Evolutionary conservation across 1,140 invertebrate genomes (phyloP).

Genomic region (Musca domestica): DNA sequence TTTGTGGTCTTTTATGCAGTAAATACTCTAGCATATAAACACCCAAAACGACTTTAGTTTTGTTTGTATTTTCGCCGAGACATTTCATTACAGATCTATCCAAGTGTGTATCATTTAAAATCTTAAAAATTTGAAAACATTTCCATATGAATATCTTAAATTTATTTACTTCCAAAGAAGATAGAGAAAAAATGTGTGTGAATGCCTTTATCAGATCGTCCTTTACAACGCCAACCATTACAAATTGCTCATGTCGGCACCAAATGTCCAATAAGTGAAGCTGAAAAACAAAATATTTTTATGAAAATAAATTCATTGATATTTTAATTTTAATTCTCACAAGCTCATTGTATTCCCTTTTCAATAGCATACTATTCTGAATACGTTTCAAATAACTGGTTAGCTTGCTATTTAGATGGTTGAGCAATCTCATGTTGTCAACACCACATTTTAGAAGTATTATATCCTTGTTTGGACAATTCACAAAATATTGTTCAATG

Average conservation of each 20-base stretch:
- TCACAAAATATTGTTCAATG: neutral
- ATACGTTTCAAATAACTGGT: neutral
- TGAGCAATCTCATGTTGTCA: neutral
- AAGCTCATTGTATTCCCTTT: neutral
- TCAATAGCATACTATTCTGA: neutral
- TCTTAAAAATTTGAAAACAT: neutral
- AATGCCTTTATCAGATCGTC: neutral
- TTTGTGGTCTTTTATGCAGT: neutral
- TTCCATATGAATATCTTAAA: neutral
- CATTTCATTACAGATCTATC: neutral
- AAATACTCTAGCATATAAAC: neutral
- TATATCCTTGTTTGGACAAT: neutral
- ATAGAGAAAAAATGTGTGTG: neutral
- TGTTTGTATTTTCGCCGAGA: neutral
- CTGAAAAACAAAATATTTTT: slow-evolving; percentile 5
- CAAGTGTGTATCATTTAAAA: neutral
- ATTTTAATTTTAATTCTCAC: neutral
- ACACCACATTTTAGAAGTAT: neutral
- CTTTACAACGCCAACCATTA: too few species aligned
- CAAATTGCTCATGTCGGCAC: neutral
- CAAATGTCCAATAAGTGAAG: slow-evolving; percentile 2
- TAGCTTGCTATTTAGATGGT: neutral
- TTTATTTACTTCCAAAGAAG: neutral
- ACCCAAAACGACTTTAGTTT: neutral
- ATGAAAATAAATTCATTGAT: neutral